These are phyloP conservation scores for Brachyalestes nurse DNA, from an alignment of 2,797 vertebrate genomes.

Conservation along the genomic window DNA sequence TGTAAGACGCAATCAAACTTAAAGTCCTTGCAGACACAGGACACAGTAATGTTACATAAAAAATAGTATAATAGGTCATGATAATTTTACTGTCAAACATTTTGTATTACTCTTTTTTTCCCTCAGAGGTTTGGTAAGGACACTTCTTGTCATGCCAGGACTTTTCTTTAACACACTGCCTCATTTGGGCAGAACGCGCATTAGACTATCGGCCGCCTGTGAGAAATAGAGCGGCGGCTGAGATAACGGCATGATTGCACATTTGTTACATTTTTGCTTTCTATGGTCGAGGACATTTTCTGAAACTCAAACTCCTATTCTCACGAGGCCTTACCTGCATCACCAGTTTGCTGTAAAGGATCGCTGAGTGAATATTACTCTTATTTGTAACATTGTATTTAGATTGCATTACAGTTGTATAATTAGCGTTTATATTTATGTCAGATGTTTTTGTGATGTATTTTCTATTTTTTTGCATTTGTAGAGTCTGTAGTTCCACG, in stretches of 20 bases:
- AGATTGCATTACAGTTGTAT: no score
- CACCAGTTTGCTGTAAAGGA: background rate
- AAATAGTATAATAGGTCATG: background rate
- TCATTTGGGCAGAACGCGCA: background rate
- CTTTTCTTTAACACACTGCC: background rate
- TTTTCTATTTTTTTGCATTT: background rate
- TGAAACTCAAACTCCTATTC: background rate
- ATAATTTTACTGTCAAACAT: background rate
- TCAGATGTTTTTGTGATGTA: no score
- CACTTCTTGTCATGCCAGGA: background rate
- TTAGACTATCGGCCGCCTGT: background rate
- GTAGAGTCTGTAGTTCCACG: background rate
- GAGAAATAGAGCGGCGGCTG: background rate
- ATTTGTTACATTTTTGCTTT: background rate
- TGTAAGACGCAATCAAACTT: background rate
- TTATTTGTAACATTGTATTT: no score
- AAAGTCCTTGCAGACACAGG: background rate
- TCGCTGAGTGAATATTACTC: background rate
- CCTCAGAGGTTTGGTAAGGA: background rate
- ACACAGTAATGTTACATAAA: background rate
- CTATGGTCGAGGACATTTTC: background rate
- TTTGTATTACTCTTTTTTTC: background rate
- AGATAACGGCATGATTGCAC: background rate
- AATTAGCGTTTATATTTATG: no score
- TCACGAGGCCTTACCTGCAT: slow-evolving; percentile 9